These are phyloP conservation scores for Nasonia giraulti DNA, from an alignment of 1,140 invertebrate genomes.

Conservation along the genomic window DNA sequence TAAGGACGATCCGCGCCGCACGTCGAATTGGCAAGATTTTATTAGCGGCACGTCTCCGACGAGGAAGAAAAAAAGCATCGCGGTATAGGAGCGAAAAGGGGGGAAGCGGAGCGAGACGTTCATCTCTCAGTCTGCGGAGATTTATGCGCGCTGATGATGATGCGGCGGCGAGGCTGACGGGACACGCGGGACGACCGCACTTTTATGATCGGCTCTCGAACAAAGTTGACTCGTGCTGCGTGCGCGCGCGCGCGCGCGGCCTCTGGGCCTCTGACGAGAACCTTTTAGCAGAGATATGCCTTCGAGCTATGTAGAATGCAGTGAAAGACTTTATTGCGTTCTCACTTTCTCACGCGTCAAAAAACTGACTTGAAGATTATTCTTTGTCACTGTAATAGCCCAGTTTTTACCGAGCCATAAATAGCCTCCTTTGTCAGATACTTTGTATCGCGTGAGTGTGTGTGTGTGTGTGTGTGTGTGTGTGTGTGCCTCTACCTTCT, in stretches of 20 bases:
- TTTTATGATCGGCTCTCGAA: conserved; percentile 68
- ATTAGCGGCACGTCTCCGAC: conserved; percentile 60
- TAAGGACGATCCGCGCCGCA: conserved; percentile 56
- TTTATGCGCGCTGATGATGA: conserved; percentile 59
- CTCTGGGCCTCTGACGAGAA: not conserved
- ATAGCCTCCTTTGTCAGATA: conserved; percentile 30
- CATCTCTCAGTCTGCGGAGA: conserved; percentile 52
- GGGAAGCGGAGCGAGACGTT: not conserved
- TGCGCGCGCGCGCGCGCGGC: too few species aligned
- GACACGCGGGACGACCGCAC: conserved; percentile 54
- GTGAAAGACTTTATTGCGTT: not conserved
- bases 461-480: too few species aligned
- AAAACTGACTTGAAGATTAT: conserved; percentile 37
- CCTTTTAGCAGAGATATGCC: conserved; percentile 11
- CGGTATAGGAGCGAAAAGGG: conserved; percentile 12
- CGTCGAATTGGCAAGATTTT: conserved; percentile 73
- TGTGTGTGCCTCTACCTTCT: too few species aligned
- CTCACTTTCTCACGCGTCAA: conserved; percentile 33
- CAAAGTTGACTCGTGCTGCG: conserved; percentile 35
- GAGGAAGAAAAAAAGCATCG: not conserved
- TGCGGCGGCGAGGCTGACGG: conserved; percentile 42
- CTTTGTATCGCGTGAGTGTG: not conserved
- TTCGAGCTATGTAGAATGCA: not conserved
- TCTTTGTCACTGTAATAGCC: conserved; percentile 50
- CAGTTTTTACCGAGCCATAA: conserved; percentile 44